These are phyloP conservation scores for Hippocampus barbouri DNA, from an alignment of 2,113 vertebrate genomes.

Conservation along the genomic window DNA sequence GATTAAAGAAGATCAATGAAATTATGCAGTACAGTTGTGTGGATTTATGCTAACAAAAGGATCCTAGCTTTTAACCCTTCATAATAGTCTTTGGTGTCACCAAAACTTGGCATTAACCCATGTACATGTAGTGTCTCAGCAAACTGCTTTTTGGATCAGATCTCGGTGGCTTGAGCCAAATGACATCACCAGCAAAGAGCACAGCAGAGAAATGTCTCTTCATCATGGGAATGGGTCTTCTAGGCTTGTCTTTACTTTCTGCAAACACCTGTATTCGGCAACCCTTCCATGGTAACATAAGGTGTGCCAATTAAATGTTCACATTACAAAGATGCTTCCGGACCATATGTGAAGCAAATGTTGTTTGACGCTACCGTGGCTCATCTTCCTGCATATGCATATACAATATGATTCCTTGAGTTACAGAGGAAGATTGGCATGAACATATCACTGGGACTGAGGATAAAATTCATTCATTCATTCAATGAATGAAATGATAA, in stretches of 20 bases:
- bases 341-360: conserved; percentile 47
- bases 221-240: background rate
- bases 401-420: background rate
- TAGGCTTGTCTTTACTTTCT: background rate
- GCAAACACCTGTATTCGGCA: conserved; percentile 22
- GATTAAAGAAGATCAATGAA: background rate
- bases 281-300: conserved; percentile 24
- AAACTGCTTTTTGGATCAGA: conserved; percentile 12
- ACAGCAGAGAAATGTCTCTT: conserved; percentile 13
- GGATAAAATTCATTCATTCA: background rate
- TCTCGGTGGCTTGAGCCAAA: background rate
- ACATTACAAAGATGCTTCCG: background rate
- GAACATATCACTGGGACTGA: background rate
- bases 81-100: conserved; percentile 1
- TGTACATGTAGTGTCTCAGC: background rate
- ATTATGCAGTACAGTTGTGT: conserved; percentile 34
- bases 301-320: conserved; percentile 17
- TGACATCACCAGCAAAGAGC: conserved; percentile 21
- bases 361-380: conserved; percentile 22
- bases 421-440: background rate
- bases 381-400: conserved; percentile 7
- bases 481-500: background rate
- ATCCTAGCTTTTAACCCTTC: conserved; percentile 9
- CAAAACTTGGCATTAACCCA: background rate
- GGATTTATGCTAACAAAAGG: conserved; percentile 29